A percentile compares a stretch with the other conserved stretches of the same genome.
Conservation (phyloP, 2,797 vertebrate genomes). For the Hirundo rustica region DNA sequence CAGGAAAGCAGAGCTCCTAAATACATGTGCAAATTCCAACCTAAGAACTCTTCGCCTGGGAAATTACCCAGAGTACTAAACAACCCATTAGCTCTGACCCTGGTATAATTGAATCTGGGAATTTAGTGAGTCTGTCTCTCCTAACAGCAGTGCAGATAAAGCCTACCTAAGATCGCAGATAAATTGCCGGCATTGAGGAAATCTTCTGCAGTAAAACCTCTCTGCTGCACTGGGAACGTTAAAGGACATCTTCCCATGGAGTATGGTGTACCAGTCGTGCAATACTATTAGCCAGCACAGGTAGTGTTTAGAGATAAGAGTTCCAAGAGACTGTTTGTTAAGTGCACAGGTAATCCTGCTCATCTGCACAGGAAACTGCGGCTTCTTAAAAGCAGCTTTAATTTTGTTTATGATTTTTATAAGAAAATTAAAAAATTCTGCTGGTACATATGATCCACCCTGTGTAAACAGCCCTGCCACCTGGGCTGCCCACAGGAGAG, state of each 20-base stretch:
- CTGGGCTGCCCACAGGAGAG: background rate
- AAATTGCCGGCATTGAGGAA: slow-evolving; percentile 45
- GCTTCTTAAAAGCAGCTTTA: background rate
- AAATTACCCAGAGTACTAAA: slow-evolving; percentile 44
- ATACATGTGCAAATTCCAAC: slow-evolving; percentile 9
- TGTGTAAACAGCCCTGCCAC: background rate
- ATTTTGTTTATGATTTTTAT: background rate
- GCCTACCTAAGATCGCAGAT: background rate
- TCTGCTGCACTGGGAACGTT: slow-evolving; percentile 29
- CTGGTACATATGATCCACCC: background rate
- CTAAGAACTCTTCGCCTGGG: background rate
- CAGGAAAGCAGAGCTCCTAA: slow-evolving; percentile 35
- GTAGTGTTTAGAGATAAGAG: slow-evolving; percentile 42
- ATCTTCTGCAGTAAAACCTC: slow-evolving; percentile 25
- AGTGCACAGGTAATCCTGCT: slow-evolving; percentile 43
- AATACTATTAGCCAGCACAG: background rate
- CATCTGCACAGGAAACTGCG: background rate
- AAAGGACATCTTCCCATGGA: slow-evolving; percentile 53
- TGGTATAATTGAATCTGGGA: slow-evolving; percentile 53
- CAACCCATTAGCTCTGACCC: slow-evolving; percentile 52
- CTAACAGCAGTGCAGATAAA: background rate
- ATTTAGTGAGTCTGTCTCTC: slow-evolving; percentile 3
- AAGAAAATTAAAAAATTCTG: background rate
- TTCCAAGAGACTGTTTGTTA: slow-evolving; percentile 26
- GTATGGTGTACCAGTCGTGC: slow-evolving; percentile 6